These are phyloP conservation scores for Spea multiplicata DNA, from an alignment of 2,113 vertebrate genomes.

Conservation along the genomic window DNA sequence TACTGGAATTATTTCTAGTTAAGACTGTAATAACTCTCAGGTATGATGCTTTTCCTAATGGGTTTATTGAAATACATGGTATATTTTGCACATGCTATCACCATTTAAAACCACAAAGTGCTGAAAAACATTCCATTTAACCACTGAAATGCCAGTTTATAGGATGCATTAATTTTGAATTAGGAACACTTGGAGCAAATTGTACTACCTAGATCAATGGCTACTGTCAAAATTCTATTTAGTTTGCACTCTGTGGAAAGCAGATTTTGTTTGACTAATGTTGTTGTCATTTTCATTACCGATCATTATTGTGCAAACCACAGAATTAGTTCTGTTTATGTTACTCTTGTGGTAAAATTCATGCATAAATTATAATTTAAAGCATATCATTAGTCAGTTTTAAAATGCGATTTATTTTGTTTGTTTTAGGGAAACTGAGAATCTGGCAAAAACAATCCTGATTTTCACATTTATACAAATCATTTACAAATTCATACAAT, in stretches of 20 bases:
- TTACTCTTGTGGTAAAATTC: constrained; percentile 41
- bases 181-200: constrained; percentile 45
- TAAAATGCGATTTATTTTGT: neutral
- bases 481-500: no score
- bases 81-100: constrained; percentile 42
- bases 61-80: constrained; percentile 51
- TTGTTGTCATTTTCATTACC: constrained; percentile 50
- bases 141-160: constrained; percentile 32
- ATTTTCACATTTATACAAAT: no score
- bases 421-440: no score
- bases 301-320: constrained; percentile 49
- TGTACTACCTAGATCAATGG: constrained; percentile 47
- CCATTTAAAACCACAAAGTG: constrained; percentile 48
- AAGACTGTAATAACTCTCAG: constrained; percentile 45
- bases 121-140: constrained; percentile 48
- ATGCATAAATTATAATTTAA: constrained; percentile 35
- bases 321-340: constrained; percentile 42
- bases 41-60: constrained; percentile 33
- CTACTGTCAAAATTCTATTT: constrained; percentile 53
- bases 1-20: constrained; percentile 48
- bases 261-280: constrained; percentile 46
- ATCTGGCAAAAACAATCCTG: no score
- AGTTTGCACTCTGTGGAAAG: constrained; percentile 48
- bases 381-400: constrained; percentile 36
- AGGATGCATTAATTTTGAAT: constrained; percentile 50